Base-by-base conservation (phyloP, 2,888 invertebrate genomes). In the Eurois occulta region DNA sequence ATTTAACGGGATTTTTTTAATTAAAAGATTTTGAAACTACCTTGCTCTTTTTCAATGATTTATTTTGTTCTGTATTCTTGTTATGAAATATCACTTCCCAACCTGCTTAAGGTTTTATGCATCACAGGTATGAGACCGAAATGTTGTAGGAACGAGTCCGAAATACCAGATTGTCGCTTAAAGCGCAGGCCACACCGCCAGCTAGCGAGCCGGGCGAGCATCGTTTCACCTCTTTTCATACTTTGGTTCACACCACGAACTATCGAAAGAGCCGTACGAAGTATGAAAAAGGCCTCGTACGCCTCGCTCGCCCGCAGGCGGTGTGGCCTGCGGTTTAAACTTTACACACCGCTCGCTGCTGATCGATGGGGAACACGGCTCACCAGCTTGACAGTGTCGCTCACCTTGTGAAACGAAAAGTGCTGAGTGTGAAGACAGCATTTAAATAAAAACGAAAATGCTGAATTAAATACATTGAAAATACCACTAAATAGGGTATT, bases 351-450 rank as follows among this genome's bases (percentile, higher is more conserved):
- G n/a, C 21, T 41, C 55, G n/a, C 21, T 41, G 67, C 13, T 69
- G 62, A 55, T 10, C 55, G 64, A 58, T 38, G 46, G 11, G 41
- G 52, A 18, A 35, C 35, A 48, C 66, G 43, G 32, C 58, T 70
- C 52, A 58, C 72, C 35, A 58, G 32, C 38, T 28, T 64, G 58
- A 76, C 58, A 75, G 4, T 74, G 58, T 74, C 52, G 84, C 55
- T 81, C 65, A 72, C 87, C 79, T 86, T 84, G 77, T 28, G 21
- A 73, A 72, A 52, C 52, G 67, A 74, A 69, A 82, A 72, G 41
- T 55, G 16, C 43, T 46, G 4, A n/a, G n/a, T n/a, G n/a, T n/a
- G n/a, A n/a, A n/a, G 3, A 38, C 48, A 60, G 28, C 41, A 71
- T 52, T 73, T 24, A 32, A 74, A 46, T 46, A 16, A 62, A 62